Evolutionary conservation across 2,888 invertebrate genomes (phyloP), one percentile per base, ranked within the genome.

Genomic region (Platycheirus albimanus): DNA sequence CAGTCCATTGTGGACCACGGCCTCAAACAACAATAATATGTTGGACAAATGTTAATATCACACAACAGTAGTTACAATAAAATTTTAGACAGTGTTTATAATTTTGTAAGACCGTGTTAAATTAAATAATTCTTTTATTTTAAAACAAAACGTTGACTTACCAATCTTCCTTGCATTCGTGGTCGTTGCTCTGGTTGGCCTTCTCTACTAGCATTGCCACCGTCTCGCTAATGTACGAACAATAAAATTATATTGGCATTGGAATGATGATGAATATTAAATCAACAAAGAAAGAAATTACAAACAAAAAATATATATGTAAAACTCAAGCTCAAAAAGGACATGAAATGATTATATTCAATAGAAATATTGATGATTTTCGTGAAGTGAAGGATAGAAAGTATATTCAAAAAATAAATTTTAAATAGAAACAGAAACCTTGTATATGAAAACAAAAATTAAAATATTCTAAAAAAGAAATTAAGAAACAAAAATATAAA

Each of bases 351-450:
- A 78, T 77, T 75, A 77, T 77, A 49, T 77, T 76, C 72, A 51
- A 78, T 84, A 45, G 28, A 79, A 71, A 71, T 41, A 87, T 90
- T 89, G 90, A 90, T 90, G 90, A 90, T 90, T 90, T 90, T 90
- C 89, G 88, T 89, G 89, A 88, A 87, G 88, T 89, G 89, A 88
- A 87, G 86, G 85, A 78, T 28, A 72, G 19, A 72, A 58, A 72
- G 6, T 54, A 67, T 47, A 10, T 15, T 33, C 13, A 24, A 66
- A 17, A 15, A 19, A 64, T 49, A 51, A 10, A 19, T n/a, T n/a
- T n/a, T n/a, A n/a, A n/a, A n/a, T n/a, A n/a, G n/a, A n/a, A n/a
- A n/a, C n/a, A n/a, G n/a, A n/a, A n/a, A n/a, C n/a, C n/a, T n/a
- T n/a, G n/a, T n/a, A n/a, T n/a, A 36, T 33, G 5, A 19, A 33